phyloP scores from a whole-genome alignment of 2,797 vertebrate genomes.

The Halcyon chelicuti region DNA sequence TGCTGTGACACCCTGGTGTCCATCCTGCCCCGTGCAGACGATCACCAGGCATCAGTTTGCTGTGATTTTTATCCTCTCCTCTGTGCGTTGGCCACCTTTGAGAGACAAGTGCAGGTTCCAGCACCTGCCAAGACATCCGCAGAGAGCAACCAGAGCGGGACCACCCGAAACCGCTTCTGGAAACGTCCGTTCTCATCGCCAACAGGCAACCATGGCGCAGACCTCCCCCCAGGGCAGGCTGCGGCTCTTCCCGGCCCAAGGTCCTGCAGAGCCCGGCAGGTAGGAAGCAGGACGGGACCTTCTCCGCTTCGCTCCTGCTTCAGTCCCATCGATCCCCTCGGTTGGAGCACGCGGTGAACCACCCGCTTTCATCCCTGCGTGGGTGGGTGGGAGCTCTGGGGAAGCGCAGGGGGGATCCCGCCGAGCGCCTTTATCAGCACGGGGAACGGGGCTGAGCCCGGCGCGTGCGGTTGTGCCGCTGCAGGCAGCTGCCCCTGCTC shows the following conservation, averaged over 20 bases:
- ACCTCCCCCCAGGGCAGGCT: too few relatives aligned
- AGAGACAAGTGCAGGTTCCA: not conserved
- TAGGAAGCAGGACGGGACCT: not conserved
- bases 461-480: not conserved
- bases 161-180: not conserved
- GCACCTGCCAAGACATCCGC: too few relatives aligned
- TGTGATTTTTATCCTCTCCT: not conserved
- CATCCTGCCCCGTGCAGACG: rapidly evolving
- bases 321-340: rapidly evolving
- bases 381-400: not conserved
- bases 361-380: rapidly evolving
- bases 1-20: not conserved
- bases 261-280: not conserved
- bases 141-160: rapidly evolving
- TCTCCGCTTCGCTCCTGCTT: not conserved
- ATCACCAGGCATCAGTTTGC: not conserved
- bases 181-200: rapidly evolving
- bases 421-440: rapidly evolving
- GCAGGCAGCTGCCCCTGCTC: not conserved
- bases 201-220: rapidly evolving
- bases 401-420: not conserved
- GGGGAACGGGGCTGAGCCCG: not conserved
- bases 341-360: not conserved
- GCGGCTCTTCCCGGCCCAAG: too few relatives aligned
- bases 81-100: not conserved